Conservation (phyloP, 2,797 vertebrate genomes). For the Urophycis tenuis region DNA sequence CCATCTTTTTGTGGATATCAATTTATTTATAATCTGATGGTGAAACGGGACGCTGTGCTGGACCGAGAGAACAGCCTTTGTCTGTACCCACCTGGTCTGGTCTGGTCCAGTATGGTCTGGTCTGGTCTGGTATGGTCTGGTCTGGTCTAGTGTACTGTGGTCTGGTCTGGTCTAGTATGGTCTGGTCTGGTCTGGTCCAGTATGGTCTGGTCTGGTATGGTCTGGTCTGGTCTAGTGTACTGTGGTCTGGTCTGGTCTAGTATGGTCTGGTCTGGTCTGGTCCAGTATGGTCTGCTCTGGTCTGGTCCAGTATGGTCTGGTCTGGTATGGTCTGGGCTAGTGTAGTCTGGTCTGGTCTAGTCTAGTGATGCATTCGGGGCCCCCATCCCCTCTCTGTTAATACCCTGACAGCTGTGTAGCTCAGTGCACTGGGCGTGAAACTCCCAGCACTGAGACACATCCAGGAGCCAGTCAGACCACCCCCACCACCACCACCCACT, state of each 20-base stretch:
- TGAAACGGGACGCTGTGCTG: background rate
- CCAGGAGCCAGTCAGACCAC: background rate
- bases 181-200: background rate
- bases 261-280: background rate
- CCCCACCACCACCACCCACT: background rate
- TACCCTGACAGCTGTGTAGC: slow-evolving; percentile 42
- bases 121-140: too few species aligned
- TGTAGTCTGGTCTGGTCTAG: background rate
- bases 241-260: background rate
- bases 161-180: background rate
- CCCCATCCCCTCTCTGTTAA: background rate
- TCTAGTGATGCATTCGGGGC: background rate
- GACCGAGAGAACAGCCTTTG: slow-evolving; percentile 3
- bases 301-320: background rate
- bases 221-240: background rate
- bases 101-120: too few species aligned
- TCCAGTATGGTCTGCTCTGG: background rate
- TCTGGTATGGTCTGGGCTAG: background rate
- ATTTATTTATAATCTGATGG: background rate
- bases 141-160: background rate
- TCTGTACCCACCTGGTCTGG: background rate
- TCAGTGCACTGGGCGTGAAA: slow-evolving; percentile 34
- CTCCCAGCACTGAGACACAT: background rate
- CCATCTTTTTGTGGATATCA: background rate
- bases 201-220: background rate